Conservation (phyloP, 2,888 invertebrate species). For the Lacanobia wlatinum region DNA sequence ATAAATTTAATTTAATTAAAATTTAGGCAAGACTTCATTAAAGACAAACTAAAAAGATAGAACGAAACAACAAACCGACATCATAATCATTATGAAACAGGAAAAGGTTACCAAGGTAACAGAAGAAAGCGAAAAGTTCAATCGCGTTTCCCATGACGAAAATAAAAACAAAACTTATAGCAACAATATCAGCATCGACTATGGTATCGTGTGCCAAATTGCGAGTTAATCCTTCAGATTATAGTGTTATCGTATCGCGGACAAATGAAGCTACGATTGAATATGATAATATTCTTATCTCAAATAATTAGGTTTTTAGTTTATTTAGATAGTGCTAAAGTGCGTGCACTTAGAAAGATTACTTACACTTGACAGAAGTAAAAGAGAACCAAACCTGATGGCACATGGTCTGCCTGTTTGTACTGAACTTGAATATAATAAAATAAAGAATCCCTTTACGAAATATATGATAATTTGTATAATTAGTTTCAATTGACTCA, state of each 20-base stretch:
- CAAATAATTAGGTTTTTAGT: conserved; percentile 16
- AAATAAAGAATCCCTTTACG: not conserved
- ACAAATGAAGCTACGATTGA: conserved; percentile 7
- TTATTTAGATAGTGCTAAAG: conserved; percentile 1
- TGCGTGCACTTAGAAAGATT: not conserved
- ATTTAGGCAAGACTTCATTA: not conserved
- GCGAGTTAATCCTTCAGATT: conserved; percentile 30
- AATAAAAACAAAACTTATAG: not conserved
- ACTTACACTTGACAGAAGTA: not conserved
- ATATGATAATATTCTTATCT: conserved; percentile 29
- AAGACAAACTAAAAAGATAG: not conserved
- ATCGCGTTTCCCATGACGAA: not conserved
- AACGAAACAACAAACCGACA: not conserved
- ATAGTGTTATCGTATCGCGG: conserved; percentile 3
- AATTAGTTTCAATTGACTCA: not conserved
- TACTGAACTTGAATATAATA: too few relatives aligned
- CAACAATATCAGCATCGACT: not conserved
- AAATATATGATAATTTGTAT: not conserved
- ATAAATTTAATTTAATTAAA: too few relatives aligned
- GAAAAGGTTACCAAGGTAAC: not conserved
- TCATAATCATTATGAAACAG: not conserved
- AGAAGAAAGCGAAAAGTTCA: not conserved
- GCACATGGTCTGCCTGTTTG: too few relatives aligned
- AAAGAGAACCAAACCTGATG: not conserved
- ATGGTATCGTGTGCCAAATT: conserved; percentile 9